Base-by-base conservation (phyloP, 2,888 invertebrate species). In the Sisyra terminalis region DNA sequence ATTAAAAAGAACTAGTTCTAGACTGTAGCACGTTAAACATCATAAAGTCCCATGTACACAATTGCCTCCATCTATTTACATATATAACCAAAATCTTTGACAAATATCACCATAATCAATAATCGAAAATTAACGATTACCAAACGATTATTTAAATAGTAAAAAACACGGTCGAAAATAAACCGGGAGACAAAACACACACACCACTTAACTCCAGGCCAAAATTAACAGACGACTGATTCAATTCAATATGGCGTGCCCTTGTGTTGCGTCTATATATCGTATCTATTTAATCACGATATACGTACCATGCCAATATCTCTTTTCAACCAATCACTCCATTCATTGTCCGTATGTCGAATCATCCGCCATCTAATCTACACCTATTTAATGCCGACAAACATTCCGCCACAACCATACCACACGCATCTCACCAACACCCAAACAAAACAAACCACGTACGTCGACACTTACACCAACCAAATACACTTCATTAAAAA, bases 181-280 rank as follows among this genome's bases (percentile, higher is more conserved):
- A 18, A 40, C 40, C 29, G 30, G 29, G 30, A 17, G 10, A 24
- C 18, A 13, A 17, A 38, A 38, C 18, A 24, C 38, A 17, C 18
- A 38, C 40, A 15, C 15, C 51, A 57, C 55, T 55, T 57, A 55
- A 55, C 63, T 60, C 60, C 63, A 59, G 58, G 60, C 64, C 64
- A 63, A 66, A 68, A 68, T 67, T 66, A 67, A 69, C 66, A 66
- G 58, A 60, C 59, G 57, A 67, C 67, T 66, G 68, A 67, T 68
- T 67, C 69, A 67, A 69, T 64, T 63, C 65, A 64, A 65, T 66
- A 71, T 70, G 70, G 70, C 67, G 65, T 60, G 66, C 63, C 65
- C 67, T 67, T 65, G 64, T 64, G 59, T 60, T 60, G 54, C 57
- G 56, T 56, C 57, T 57, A 50, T 50, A 50, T 44, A 49, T 46